A percentile compares a stretch with the other conserved stretches of the same genome.
Conservation (phyloP, 2,113 vertebrate species). For the Rhabdornis inornatus region DNA sequence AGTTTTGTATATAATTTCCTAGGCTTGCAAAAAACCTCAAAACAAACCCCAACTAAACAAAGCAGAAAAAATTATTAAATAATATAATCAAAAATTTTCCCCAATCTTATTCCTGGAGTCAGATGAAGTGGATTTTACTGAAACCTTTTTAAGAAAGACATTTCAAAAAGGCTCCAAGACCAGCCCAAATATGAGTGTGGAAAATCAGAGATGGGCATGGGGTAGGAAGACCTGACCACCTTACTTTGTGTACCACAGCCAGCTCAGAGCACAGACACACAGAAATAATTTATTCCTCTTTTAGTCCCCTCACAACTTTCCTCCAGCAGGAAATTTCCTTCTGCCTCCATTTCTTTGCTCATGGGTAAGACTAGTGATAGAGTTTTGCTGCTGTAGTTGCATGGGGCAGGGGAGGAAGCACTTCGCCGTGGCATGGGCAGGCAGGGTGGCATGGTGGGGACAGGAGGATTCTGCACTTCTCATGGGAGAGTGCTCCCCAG, state of each 20-base stretch:
- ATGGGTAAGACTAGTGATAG: accelerated
- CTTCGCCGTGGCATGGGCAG: neutral
- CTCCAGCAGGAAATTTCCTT: neutral
- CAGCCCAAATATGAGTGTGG: neutral
- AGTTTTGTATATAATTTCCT: neutral
- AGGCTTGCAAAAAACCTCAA: neutral
- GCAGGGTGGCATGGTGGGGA: neutral
- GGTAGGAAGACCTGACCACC: neutral
- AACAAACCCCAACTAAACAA: neutral
- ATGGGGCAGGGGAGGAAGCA: accelerated
- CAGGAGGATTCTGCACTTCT: neutral
- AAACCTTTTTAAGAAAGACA: neutral
- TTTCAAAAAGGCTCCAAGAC: neutral
- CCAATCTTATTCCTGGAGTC: neutral
- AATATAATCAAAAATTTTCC: neutral
- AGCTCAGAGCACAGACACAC: neutral
- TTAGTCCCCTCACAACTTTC: neutral
- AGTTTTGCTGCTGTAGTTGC: neutral
- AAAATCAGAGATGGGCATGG: neutral
- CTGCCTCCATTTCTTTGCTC: neutral
- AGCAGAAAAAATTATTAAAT: neutral
- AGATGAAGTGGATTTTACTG: neutral
- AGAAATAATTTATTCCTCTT: neutral
- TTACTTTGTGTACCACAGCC: neutral
- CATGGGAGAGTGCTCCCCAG: accelerated